Percentiles rank a stretch among this genome's conserved stretches.
Evolutionary conservation across 2,888 invertebrate species (phyloP).

Genomic region (Globia sparganii): DNA sequence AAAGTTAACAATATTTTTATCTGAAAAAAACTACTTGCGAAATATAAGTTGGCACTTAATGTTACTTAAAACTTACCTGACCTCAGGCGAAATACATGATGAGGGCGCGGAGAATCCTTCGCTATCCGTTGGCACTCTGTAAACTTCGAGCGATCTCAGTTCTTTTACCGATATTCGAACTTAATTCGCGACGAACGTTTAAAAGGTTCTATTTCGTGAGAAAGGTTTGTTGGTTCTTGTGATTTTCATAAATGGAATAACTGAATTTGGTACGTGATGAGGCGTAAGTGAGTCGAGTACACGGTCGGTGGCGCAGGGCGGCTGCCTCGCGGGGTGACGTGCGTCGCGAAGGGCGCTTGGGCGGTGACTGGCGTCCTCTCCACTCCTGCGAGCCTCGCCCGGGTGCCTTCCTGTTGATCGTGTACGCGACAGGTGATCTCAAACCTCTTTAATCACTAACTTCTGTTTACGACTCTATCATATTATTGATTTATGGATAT

Average conservation of each 20-base stretch:
- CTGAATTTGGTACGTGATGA: constrained; percentile 66
- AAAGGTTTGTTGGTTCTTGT: constrained; percentile 56
- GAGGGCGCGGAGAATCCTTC: constrained; percentile 76
- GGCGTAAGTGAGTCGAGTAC: constrained; percentile 71
- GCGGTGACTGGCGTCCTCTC: constrained; percentile 86
- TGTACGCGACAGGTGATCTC: constrained; percentile 88
- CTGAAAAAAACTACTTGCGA: constrained; percentile 28
- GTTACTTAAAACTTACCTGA: constrained; percentile 81
- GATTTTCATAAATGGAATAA: constrained; percentile 58
- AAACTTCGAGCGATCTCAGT: constrained; percentile 74
- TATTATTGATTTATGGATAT: constrained; percentile 63
- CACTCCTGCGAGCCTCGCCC: constrained; percentile 84
- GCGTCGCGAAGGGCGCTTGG: constrained; percentile 85
- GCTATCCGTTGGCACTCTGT: constrained; percentile 76
- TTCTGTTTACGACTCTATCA: constrained; percentile 68
- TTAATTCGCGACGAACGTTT: constrained; percentile 62
- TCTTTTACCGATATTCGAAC: constrained; percentile 63
- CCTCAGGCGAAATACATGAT: constrained; percentile 75
- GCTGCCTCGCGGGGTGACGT: constrained; percentile 70
- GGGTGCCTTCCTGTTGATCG: constrained; percentile 87
- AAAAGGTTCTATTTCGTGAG: constrained; percentile 59
- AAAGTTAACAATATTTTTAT: constrained; percentile 3
- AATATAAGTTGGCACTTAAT: constrained; percentile 49
- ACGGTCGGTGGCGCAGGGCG: constrained; percentile 70
- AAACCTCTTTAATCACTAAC: constrained; percentile 73